Conservation (phyloP, 2,113 vertebrate genomes). For the Syrrhaptes paradoxus region DNA sequence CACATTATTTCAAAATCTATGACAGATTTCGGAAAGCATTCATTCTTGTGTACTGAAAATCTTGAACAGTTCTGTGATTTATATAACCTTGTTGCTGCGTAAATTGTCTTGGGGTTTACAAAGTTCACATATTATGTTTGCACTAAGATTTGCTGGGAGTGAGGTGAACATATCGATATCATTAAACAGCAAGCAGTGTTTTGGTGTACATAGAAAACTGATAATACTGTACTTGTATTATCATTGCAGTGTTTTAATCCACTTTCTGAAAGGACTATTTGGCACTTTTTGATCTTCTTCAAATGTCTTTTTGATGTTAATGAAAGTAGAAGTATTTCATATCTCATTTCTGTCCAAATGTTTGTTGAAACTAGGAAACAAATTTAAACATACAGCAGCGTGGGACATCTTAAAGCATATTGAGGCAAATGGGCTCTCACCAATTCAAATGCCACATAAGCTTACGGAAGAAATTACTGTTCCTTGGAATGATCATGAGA, state of each 20-base stretch:
- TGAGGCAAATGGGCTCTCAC: constrained; percentile 51
- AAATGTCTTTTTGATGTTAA: constrained; percentile 60
- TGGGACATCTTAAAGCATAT: constrained; percentile 42
- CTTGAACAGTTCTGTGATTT: constrained; percentile 70
- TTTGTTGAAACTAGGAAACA: constrained; percentile 58
- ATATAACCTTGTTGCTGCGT: constrained; percentile 67
- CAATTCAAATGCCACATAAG: constrained; percentile 52
- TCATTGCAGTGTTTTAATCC: constrained; percentile 65
- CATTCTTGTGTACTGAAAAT: constrained; percentile 66
- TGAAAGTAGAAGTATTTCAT: constrained; percentile 63
- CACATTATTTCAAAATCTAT: constrained; percentile 57
- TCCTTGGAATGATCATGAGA: constrained; percentile 68
- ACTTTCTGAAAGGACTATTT: constrained; percentile 65
- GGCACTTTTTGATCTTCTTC: constrained; percentile 71
- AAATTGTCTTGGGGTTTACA: constrained; percentile 73
- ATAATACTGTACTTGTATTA: constrained; percentile 67
- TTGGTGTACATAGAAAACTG: constrained; percentile 72
- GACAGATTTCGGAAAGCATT: constrained; percentile 54
- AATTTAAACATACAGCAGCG: constrained; percentile 27
- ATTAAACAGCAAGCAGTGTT: constrained; percentile 63
- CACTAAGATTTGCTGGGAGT: constrained; percentile 79
- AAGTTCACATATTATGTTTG: constrained; percentile 75
- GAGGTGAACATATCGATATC: constrained; percentile 59
- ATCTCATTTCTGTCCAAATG: constrained; percentile 66
- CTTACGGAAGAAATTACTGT: constrained; percentile 19